phyloP scores from a whole-genome alignment of 2,113 vertebrate genomes.

The Eretmochelys imbricata region DNA sequence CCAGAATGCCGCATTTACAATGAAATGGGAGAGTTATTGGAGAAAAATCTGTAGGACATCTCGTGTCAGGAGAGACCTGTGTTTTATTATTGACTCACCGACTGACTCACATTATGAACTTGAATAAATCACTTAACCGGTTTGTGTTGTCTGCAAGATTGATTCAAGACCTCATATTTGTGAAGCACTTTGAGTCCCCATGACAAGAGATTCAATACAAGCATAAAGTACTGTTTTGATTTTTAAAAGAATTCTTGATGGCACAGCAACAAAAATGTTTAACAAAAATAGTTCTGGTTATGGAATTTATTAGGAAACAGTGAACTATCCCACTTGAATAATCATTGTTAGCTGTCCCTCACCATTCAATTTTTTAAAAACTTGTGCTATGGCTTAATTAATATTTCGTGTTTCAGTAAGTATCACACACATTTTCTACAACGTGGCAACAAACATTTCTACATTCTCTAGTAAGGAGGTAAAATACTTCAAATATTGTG shows the following conservation, averaged over 20 bases:
- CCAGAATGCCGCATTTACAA: not conserved
- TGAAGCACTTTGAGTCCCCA: not conserved
- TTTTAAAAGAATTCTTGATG: not conserved
- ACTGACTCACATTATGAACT: rapidly evolving
- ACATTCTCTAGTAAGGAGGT: not conserved
- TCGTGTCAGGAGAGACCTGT: not conserved
- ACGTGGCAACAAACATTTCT: not conserved
- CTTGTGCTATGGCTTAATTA: not conserved
- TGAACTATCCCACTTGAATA: not conserved
- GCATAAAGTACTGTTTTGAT: not conserved
- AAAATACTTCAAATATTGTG: not conserved
- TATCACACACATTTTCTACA: not conserved
- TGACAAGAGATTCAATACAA: not conserved
- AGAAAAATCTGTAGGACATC: not conserved
- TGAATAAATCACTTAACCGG: not conserved
- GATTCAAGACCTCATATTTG: not conserved
- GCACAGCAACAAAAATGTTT: not conserved
- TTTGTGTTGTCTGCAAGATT: not conserved
- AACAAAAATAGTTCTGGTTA: not conserved
- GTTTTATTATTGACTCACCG: not conserved
- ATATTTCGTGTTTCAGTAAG: not conserved
- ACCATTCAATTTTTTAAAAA: not conserved
- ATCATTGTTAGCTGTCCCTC: not conserved
- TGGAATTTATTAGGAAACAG: not conserved
- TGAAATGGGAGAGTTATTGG: not conserved